phyloP scores from a whole-genome alignment of 2,113 vertebrate species.

The Stomatorhinus ivindoensis region DNA sequence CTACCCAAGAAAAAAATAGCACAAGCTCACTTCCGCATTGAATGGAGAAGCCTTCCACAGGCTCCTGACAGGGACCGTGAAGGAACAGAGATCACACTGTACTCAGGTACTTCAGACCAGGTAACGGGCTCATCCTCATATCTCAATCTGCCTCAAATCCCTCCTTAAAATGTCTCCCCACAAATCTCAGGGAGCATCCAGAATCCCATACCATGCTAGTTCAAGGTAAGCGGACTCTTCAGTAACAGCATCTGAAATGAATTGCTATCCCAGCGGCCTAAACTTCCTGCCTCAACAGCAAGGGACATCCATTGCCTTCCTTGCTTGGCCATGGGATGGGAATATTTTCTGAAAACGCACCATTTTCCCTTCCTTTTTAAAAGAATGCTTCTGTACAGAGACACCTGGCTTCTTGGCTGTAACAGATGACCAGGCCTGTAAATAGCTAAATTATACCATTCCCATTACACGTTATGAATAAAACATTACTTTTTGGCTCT shows the following conservation, averaged over 20 bases:
- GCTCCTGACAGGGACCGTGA: neutral
- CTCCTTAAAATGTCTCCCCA: neutral
- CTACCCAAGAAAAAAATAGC: neutral
- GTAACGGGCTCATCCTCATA: neutral
- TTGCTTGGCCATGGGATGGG: neutral
- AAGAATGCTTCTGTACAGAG: neutral
- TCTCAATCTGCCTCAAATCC: neutral
- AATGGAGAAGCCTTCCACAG: neutral
- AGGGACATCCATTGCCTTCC: neutral
- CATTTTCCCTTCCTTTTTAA: neutral
- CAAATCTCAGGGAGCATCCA: neutral
- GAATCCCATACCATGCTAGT: neutral
- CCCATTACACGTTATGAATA: neutral
- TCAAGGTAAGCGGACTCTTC: neutral
- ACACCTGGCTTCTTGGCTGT: neutral
- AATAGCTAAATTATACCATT: constrained; percentile 3
- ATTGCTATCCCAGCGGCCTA: neutral
- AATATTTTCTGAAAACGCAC: neutral
- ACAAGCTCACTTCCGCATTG: neutral
- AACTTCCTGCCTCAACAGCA: neutral
- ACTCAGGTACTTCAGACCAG: neutral
- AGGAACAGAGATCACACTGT: neutral
- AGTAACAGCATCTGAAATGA: neutral
- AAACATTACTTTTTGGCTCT: neutral
- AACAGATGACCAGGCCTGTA: neutral